Evolutionary conservation across 2,113 vertebrate genomes (phyloP), one percentile per base, ranked within the genome.

Genomic region (Cepphus grylle): DNA sequence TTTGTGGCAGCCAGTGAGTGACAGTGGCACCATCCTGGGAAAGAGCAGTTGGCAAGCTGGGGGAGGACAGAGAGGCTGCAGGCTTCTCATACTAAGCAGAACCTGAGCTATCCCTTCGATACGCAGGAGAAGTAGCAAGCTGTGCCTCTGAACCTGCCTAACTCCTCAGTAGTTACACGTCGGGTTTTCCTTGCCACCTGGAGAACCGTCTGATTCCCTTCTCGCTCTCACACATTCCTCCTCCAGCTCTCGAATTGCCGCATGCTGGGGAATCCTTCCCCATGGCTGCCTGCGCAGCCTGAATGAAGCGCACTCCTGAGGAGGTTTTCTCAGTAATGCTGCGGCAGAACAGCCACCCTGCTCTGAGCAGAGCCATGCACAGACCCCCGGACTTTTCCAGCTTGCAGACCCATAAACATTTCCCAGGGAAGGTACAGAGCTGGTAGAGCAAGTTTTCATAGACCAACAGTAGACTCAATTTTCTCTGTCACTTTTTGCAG

Each of bases 141-240:
- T 66, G 59, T 77, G 59, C n/a, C 55, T 71, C 69, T 74, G 81
- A 87, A 74, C 73, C 77, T 62, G 65, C 36, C 52, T 77, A 21
- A 47, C 36, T 0, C 1, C 62, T 78, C 58, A 38, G 0, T 40
- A 90, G 36, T 72, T 49, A 72, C 66, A 55, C 0, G 0, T 71
- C 77, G 36, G 1, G 1, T 78, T 81, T 81, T 49, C 56, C 78
- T 63, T 91, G 61, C 58, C 61, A 58, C 36, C 67, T 56, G 76
- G 58, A 82, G 71, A 92, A 38, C 12, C 0, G 4, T 7, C 85
- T 69, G 85, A 49, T 70, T 93, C 61, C 82, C 49, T 92, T 58
- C 53, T 77, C 4, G 2, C 62, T 72, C 36, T 86, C 79, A 65
- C 30, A 9, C 9, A 3, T 52, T 73, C 50, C 71, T 80, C 58